Base-by-base conservation (phyloP, 1,140 invertebrate genomes). In the Trachelipus rathkii region DNA sequence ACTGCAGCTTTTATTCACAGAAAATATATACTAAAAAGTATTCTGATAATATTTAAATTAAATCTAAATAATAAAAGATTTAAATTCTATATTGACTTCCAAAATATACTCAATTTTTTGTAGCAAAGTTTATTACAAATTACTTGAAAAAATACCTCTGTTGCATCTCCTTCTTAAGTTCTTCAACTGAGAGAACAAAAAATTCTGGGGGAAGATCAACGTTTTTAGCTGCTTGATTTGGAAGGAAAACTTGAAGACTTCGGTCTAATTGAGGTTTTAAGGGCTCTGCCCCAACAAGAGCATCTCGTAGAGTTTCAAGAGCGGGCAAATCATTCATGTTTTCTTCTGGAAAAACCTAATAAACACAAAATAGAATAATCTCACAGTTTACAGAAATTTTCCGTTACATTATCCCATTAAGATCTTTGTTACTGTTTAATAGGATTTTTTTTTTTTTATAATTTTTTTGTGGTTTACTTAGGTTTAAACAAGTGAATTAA, bases 81-180 rank as follows among this genome's bases (percentile, higher is more conserved):
- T 33, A 3, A 33, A 3, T 33, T 33, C 33, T 33, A 33, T 33
- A 3, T 1, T 33, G 33, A 33, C 33, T 33, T 33, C 33, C 33
- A 33, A 33, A 33, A 33, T 33, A 33, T 3, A 3, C 6, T 33
- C 6, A 3, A 33, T 33, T 33, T 33, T 33, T 6, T 33, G n/a
- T 33, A 33, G 33, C 33, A 33, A 53, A 78, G n/a, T n/a, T n/a
- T n/a, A n/a, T n/a, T n/a, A n/a, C n/a, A 21, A 43, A 46, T 70
- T 46, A 19, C 5, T 45, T 24, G n/a, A 21, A 45, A 10, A 50
- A 76, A 81, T 85, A 92, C 91, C 87, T 90, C 23, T 90, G 82
- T 83, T 92, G 89, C 83, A 94, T 92, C 86, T 97, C 95, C 81
- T 88, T 88, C 84, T 93, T 93, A 6, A 97, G 82, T 85, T 97